Evolutionary conservation across 2,888 invertebrate species (phyloP), one percentile per base, ranked within the genome.

Genomic region (Myopa testacea): DNA sequence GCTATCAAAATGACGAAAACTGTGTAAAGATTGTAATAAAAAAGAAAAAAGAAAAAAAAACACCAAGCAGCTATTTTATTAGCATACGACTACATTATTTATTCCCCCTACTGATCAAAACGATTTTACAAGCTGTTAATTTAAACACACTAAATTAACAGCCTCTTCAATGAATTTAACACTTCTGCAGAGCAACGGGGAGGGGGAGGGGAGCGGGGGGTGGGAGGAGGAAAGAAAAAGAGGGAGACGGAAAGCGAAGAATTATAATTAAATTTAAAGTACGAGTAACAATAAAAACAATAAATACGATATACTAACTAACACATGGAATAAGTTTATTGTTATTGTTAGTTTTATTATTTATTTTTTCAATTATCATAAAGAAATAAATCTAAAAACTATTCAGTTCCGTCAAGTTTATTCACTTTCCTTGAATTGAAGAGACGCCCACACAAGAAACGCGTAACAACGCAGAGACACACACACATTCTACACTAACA

Each of bases 361-460:
- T 55, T n/a, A 55, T n/a, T 55, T 55, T n/a, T 55, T 55, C 55
- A 55, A 55, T 16, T 55, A 6, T 55, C 1, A 55, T n/a, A 12
- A 55, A 55, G 14, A 55, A 55, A 55, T 55, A 55, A 55, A n/a
- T 55, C 55, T n/a, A 55, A 55, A 55, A 55, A 55, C 14, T 55
- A 12, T n/a, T 55, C 55, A n/a, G 55, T 55, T 55, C 55, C 55
- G 55, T 55, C 55, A 55, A 12, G 55, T 45, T 45, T 55, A n/a
- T 6, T 55, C 55, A 55, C 55, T 55, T 55, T 55, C 55, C 55
- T 55, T 55, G n/a, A 55, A 45, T 45, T 45, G 45, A 45, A 45
- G 45, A 1, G 45, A 45, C 45, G 45, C 45, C 45, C 45, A 45
- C 45, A 10, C 45, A 45, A 45, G 7, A 45, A 45, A 45, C 45